Evolutionary conservation across 2,797 vertebrate genomes (phyloP).

Genomic region (Kryptopterus vitreolus): DNA sequence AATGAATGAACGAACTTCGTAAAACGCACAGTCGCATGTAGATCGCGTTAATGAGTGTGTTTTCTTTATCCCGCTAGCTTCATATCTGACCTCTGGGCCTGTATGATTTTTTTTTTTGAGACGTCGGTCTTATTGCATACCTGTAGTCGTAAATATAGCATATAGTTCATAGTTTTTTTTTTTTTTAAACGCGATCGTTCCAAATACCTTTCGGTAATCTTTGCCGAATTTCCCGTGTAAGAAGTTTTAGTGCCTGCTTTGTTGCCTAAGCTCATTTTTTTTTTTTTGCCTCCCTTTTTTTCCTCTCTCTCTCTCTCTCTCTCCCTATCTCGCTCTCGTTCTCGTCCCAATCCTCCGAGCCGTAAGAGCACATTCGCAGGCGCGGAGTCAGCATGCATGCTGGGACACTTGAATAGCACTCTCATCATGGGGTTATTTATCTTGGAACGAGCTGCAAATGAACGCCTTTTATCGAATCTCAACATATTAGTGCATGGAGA

Average conservation of each 20-base stretch:
- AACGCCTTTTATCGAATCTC: conserved; percentile 26
- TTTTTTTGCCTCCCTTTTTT: not conserved
- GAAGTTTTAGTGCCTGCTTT: conserved; percentile 1
- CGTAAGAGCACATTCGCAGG: conserved; percentile 13
- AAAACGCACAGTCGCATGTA: not conserved
- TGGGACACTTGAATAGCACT: conserved; percentile 35
- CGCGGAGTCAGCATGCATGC: conserved; percentile 36
- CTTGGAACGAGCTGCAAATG: conserved; percentile 14
- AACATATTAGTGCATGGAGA: conserved; percentile 28
- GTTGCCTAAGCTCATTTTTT: not conserved
- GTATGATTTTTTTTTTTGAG: not conserved
- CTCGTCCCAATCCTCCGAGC: conserved; percentile 17
- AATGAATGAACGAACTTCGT: not conserved
- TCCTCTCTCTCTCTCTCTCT: not conserved
- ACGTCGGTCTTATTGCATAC: not conserved
- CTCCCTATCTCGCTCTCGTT: not conserved
- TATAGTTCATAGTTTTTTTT: too few relatives aligned
- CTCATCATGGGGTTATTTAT: conserved; percentile 32
- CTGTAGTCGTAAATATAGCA: not conserved
- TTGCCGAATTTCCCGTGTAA: not conserved
- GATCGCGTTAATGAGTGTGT: not conserved
- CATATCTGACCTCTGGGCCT: not conserved
- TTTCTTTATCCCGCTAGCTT: not conserved
- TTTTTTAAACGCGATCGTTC: too few relatives aligned
- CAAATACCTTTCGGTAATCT: not conserved